phyloP scores from a whole-genome alignment of 2,888 invertebrate species.

The Drosophila paranaensis region DNA sequence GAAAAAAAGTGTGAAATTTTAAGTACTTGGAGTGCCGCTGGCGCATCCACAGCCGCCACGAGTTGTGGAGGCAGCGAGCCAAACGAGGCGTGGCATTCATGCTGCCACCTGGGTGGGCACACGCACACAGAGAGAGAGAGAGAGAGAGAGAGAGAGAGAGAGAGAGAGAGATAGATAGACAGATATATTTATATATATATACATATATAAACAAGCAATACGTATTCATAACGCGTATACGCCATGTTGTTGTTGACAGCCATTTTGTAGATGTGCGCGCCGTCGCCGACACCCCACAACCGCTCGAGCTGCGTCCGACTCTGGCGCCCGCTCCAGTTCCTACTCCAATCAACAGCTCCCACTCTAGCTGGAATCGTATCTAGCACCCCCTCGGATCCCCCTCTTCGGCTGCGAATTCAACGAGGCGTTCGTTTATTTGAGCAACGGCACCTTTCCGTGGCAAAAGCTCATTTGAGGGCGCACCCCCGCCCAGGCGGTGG shows the following conservation, averaged over 20 bases:
- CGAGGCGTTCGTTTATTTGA: conserved; percentile 75
- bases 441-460: conserved; percentile 75
- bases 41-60: conserved; percentile 45
- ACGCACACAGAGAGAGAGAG: background rate
- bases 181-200: conserved; percentile 14
- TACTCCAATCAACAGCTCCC: conserved; percentile 3
- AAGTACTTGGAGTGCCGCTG: conserved; percentile 73
- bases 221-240: conserved; percentile 79
- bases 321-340: background rate
- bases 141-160: background rate
- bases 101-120: conserved; percentile 43
- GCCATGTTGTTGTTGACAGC: conserved; percentile 80
- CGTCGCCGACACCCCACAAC: background rate
- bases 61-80: conserved; percentile 18
- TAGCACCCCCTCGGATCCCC: conserved; percentile 22
- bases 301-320: conserved; percentile 33
- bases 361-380: conserved; percentile 8
- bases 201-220: conserved; percentile 72
- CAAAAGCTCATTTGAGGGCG: conserved; percentile 70
- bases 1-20: conserved; percentile 75
- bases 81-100: conserved; percentile 28
- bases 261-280: conserved; percentile 75
- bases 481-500: background rate
- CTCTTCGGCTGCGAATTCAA: conserved; percentile 59
- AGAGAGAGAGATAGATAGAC: background rate